Evolutionary conservation across 2,888 invertebrate genomes (phyloP).

Genomic region (Caenorhabditis panamensis): DNA sequence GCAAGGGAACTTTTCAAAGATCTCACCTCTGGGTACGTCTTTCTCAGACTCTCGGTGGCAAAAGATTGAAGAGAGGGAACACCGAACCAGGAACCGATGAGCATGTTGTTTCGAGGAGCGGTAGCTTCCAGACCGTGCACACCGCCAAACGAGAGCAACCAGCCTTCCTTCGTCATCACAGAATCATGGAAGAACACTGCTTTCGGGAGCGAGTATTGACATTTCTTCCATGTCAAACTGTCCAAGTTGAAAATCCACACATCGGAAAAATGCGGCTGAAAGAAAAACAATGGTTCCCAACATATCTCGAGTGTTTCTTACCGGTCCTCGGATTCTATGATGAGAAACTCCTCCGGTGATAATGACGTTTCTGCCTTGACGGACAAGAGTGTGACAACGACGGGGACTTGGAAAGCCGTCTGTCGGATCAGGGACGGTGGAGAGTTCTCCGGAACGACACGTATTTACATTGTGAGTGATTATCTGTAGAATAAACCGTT

Average conservation of each 20-base stretch:
- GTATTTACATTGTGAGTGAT: conserved; percentile 54
- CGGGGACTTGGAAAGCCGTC: conserved; percentile 14
- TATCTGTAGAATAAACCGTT: conserved; percentile 47
- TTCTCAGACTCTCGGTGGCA: conserved; percentile 24
- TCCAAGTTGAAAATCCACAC: conserved; percentile 72
- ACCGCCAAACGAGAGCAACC: conserved; percentile 70
- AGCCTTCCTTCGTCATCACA: conserved; percentile 68
- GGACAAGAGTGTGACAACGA: conserved; percentile 41
- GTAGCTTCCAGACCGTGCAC: conserved; percentile 17
- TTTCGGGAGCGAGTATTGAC: conserved; percentile 30
- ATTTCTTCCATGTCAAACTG: conserved; percentile 63
- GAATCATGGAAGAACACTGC: conserved; percentile 74
- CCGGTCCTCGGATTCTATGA: neutral
- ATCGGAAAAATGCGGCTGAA: conserved; percentile 25
- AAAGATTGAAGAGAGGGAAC: conserved; percentile 62
- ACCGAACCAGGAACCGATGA: conserved; percentile 63
- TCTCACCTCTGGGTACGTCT: conserved; percentile 6
- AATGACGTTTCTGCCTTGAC: conserved; percentile 7
- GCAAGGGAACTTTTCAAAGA: neutral
- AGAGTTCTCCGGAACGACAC: conserved; percentile 10
- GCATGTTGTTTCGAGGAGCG: conserved; percentile 52
- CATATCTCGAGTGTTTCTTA: too few species aligned
- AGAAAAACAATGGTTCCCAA: conserved; percentile 12
- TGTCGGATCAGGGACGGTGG: conserved; percentile 52
- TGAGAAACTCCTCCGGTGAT: conserved; percentile 30